Conservation (phyloP, 2,888 invertebrate species). For the Agrilus biguttatus region DNA sequence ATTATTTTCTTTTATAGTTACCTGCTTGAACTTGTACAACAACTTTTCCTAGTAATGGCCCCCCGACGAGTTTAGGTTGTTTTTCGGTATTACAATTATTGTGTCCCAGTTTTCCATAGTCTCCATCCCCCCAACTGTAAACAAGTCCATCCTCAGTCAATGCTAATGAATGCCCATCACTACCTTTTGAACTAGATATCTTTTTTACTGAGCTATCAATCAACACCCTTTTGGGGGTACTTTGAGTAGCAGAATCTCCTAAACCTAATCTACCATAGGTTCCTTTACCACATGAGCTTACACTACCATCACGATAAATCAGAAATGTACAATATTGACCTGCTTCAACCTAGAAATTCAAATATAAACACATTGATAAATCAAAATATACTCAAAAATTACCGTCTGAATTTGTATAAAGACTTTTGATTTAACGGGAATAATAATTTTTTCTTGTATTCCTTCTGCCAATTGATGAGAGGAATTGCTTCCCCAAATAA, state of each 20-base stretch:
- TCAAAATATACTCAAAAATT: constrained; percentile 2
- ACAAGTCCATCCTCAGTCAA: constrained; percentile 37
- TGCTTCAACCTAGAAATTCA: constrained; percentile 37
- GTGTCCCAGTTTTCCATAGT: constrained; percentile 42
- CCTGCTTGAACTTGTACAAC: constrained; percentile 39
- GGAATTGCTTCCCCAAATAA: constrained; percentile 51
- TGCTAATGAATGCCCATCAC: constrained; percentile 41
- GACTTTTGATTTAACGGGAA: constrained; percentile 40
- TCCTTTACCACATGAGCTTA: constrained; percentile 47
- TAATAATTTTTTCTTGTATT: constrained; percentile 41
- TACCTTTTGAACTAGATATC: constrained; percentile 41
- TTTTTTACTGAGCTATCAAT: constrained; percentile 37
- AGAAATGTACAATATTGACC: constrained; percentile 51
- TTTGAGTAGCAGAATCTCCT: constrained; percentile 46
- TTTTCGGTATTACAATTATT: constrained; percentile 38
- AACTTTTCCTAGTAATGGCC: constrained; percentile 32
- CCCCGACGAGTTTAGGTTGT: constrained; percentile 37
- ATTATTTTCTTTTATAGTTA: no score
- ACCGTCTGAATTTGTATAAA: constrained; percentile 44
- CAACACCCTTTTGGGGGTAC: constrained; percentile 37
- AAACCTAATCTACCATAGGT: constrained; percentile 48
- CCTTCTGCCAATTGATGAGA: constrained; percentile 48
- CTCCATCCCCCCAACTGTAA: constrained; percentile 45
- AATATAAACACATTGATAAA: background rate
- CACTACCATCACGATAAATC: constrained; percentile 40